Conservation (phyloP, 2,113 vertebrate species). For the Cynoglossus semilaevis region DNA sequence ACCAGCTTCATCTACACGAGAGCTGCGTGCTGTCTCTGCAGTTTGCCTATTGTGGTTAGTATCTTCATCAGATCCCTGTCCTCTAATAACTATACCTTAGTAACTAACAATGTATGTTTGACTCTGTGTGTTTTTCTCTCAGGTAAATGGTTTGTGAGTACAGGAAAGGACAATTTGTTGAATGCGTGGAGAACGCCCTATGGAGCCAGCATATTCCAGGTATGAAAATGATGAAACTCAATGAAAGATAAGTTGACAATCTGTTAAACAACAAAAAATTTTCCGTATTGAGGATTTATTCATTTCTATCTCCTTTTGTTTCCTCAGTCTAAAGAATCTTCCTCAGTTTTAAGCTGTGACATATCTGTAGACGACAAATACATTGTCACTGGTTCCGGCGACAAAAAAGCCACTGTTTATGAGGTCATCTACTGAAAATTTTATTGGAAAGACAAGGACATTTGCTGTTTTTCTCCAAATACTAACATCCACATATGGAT, state of each 20-base stretch:
- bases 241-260: too few species aligned
- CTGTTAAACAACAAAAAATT: too few species aligned
- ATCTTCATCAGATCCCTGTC: background rate
- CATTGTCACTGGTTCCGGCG: slow-evolving; percentile 95
- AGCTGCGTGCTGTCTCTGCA: slow-evolving; percentile 97
- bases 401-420: slow-evolving; percentile 98
- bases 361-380: slow-evolving; percentile 97
- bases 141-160: slow-evolving; percentile 99
- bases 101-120: background rate
- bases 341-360: slow-evolving; percentile 94
- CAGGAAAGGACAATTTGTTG: slow-evolving; percentile 95
- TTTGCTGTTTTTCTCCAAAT: slow-evolving; percentile 11
- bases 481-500: background rate
- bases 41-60: slow-evolving; percentile 96
- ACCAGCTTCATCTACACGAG: slow-evolving; percentile 96
- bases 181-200: slow-evolving; percentile 97
- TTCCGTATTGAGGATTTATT: too few species aligned
- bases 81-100: background rate
- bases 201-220: slow-evolving; percentile 98
- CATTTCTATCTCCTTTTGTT: rapidly evolving
- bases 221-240: slow-evolving; percentile 40
- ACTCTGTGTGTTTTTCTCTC: slow-evolving; percentile 14
- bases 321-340: slow-evolving; percentile 94
- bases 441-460: slow-evolving; percentile 3
- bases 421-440: slow-evolving; percentile 91